These are phyloP conservation scores for Myotis findleyi DNA, from an alignment of 2,797 vertebrate species.

Conservation along the genomic window DNA sequence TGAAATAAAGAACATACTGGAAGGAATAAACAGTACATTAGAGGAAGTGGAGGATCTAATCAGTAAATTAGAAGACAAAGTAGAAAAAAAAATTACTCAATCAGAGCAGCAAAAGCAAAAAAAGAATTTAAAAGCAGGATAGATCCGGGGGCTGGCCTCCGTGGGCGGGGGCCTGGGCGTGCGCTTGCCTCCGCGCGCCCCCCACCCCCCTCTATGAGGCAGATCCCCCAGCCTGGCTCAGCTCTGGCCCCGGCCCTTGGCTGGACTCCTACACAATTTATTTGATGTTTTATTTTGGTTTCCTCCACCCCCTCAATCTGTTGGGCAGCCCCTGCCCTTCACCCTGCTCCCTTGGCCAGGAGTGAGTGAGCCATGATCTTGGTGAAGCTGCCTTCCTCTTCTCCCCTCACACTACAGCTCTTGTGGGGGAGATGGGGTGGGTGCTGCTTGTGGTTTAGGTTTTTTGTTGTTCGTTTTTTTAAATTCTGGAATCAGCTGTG, in stretches of 20 bases:
- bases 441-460: slow-evolving; percentile 71
- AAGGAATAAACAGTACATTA: background rate
- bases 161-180: too few species aligned
- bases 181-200: too few species aligned
- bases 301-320: slow-evolving; percentile 64
- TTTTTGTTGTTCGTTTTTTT: slow-evolving; percentile 32
- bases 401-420: slow-evolving; percentile 62
- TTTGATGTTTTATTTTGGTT: slow-evolving; percentile 84
- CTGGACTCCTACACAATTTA: slow-evolving; percentile 78
- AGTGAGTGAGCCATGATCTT: slow-evolving; percentile 69
- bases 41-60: background rate
- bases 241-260: slow-evolving; percentile 61
- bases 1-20: background rate
- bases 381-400: slow-evolving; percentile 62
- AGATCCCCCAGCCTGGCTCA: slow-evolving; percentile 69
- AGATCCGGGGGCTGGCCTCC: too few species aligned
- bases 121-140: background rate
- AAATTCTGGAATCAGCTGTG: slow-evolving; percentile 75
- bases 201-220: too few species aligned
- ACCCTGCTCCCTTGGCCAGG: slow-evolving; percentile 74
- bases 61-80: background rate
- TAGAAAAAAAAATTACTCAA: background rate
- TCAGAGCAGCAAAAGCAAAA: background rate
- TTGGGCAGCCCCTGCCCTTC: slow-evolving; percentile 78
- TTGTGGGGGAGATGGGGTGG: slow-evolving; percentile 64